Evolutionary conservation across 2,113 vertebrate genomes (phyloP).

Genomic region (Parus major): DNA sequence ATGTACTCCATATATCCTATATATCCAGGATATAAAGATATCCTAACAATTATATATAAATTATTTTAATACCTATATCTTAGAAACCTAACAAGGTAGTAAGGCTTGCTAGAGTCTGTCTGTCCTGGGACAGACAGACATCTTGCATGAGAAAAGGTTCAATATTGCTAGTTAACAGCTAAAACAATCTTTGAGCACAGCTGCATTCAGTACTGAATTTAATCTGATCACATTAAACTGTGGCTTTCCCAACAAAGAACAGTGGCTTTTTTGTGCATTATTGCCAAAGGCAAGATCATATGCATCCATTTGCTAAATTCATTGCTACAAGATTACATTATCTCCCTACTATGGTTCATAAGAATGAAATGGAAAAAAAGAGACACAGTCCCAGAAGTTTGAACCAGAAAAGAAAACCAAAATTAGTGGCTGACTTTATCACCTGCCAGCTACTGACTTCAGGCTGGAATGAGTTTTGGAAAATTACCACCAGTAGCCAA

Average conservation of each 20-base stretch:
- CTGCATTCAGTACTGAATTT: neutral
- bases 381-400: neutral
- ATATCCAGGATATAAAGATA: neutral
- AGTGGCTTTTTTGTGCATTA: neutral
- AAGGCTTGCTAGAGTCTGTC: neutral
- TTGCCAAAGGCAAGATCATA: neutral
- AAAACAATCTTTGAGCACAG: neutral
- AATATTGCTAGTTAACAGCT: neutral
- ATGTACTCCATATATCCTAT: too few species aligned
- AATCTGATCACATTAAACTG: neutral
- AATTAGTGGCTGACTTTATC: neutral
- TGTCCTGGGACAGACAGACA: neutral
- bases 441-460: neutral
- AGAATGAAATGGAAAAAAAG: neutral
- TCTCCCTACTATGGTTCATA: neutral
- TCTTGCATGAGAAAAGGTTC: neutral
- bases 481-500: neutral
- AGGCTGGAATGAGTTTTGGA: neutral
- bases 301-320: too few species aligned
- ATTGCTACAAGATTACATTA: neutral
- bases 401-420: neutral
- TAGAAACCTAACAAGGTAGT: neutral
- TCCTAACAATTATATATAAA: neutral
- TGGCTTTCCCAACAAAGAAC: neutral
- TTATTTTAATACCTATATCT: neutral